Base-by-base conservation (phyloP, 2,888 invertebrate genomes). In the Rhingia rostrata region DNA sequence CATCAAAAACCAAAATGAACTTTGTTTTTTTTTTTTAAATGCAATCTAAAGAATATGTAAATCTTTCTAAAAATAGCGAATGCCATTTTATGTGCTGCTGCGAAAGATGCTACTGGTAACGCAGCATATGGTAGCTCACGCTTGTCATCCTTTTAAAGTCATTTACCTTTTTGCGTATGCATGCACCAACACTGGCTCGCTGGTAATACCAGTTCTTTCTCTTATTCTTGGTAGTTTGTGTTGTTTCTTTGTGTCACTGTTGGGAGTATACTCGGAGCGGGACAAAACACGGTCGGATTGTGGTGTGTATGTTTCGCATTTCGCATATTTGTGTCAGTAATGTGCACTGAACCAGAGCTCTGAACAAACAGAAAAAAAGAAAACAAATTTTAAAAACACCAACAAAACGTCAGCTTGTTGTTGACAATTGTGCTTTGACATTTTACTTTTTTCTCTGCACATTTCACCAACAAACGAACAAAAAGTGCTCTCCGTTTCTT, bases 271-370 rank as follows among this genome's bases (percentile, higher is more conserved):
- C 22, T 63, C n/a, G n/a, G 61, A 43, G 7, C 33, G 14, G 58
- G 58, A 58, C 58, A 7, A 33, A 22, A 2, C 22, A 22, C 22
- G 22, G 22, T 22, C 39, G 49, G 6, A 33, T 35, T 61, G 43
- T 75, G 56, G 49, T 58, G 35, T 53, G 70, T 69, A 70, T 70
- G 84, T 80, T 80, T 84, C 84, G 80, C 80, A 84, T 70, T 84
- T 84, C 80, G 84, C 84, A 70, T 84, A 84, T 84, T 84, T 84
- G 84, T 84, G 80, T 84, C 84, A 84, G 80, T 84, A 80, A 84
- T 84, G 84, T 80, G 80, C 80, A 84, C 84, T 75, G 70, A 84
- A 80, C 84, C 84, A 84, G 69, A 22, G 54, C 43, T 22, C 51
- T 35, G 51, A 66, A 64, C 54, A 72, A 66, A 72, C n/a, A 49